Evolutionary conservation across 2,797 vertebrate genomes (phyloP).

Genomic region (Hozukius guyotensis): DNA sequence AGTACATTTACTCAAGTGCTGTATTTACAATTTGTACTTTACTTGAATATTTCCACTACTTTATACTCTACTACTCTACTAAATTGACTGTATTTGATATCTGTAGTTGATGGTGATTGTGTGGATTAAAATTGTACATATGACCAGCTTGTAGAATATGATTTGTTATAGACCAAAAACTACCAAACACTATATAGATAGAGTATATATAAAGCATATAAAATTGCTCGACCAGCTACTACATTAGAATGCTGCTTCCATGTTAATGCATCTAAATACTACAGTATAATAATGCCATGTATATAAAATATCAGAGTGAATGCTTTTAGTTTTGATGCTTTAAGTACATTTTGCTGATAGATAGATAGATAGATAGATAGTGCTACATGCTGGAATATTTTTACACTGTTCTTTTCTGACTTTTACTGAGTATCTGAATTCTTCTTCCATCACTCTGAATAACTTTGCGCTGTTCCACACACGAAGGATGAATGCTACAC

Average conservation of each 20-base stretch:
- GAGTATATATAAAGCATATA: not conserved
- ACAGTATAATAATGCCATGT: not conserved
- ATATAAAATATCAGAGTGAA: too few relatives aligned
- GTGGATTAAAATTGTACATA: too few relatives aligned
- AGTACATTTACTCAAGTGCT: not conserved
- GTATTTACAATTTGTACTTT: not conserved
- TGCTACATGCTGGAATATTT: not conserved
- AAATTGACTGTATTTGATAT: not conserved
- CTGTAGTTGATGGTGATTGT: not conserved
- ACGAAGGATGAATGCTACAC: not conserved
- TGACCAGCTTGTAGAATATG: not conserved
- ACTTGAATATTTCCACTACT: not conserved
- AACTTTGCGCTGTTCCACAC: not conserved
- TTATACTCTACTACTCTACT: not conserved
- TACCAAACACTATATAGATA: not conserved
- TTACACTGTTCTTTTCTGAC: not conserved
- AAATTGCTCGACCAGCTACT: not conserved
- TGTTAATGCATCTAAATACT: not conserved
- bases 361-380: too few relatives aligned
- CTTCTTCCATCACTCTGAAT: not conserved
- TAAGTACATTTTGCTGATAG: not conserved
- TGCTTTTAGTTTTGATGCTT: not conserved
- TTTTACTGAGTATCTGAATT: not conserved
- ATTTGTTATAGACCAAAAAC: not conserved
- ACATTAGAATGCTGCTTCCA: not conserved